Conservation (phyloP, 2,888 invertebrate genomes). For the Catocala nupta region DNA sequence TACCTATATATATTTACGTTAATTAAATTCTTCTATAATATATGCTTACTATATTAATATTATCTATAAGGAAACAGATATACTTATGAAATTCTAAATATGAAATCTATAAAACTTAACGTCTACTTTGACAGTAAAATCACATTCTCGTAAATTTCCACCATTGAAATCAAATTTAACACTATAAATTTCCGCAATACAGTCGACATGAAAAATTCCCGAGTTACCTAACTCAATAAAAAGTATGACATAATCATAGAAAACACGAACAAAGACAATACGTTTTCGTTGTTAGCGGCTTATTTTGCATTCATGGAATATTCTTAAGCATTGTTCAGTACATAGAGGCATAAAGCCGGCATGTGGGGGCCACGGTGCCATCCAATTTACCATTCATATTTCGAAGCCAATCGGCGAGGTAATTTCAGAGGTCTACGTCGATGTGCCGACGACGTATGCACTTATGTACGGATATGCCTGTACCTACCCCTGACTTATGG, state of each 20-base stretch:
- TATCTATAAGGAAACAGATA: too few relatives aligned
- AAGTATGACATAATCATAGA: slow-evolving; percentile 74
- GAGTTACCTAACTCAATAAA: slow-evolving; percentile 42
- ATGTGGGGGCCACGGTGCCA: slow-evolving; percentile 70
- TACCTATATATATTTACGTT: too few relatives aligned
- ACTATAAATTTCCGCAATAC: slow-evolving; percentile 27
- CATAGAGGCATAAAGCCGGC: slow-evolving; percentile 67
- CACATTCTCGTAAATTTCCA: neutral
- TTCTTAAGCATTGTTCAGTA: slow-evolving; percentile 80
- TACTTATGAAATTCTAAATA: too few relatives aligned
- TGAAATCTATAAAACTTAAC: too few relatives aligned
- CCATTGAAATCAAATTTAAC: slow-evolving; percentile 6
- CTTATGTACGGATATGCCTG: slow-evolving; percentile 41
- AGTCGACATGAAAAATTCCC: slow-evolving; percentile 28
- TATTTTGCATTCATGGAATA: slow-evolving; percentile 86
- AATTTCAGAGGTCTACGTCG: slow-evolving; percentile 76
- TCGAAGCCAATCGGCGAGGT: slow-evolving; percentile 79
- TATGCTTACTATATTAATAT: too few relatives aligned
- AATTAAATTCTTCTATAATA: too few relatives aligned
- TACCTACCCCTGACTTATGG: slow-evolving; percentile 7
- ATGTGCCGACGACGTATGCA: slow-evolving; percentile 50
- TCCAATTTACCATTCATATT: slow-evolving; percentile 84
- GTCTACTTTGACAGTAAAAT: neutral
- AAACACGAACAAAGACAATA: slow-evolving; percentile 74
- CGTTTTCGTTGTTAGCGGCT: slow-evolving; percentile 71